Evolutionary conservation across 2,888 invertebrate genomes (phyloP), one percentile per base, ranked within the genome.

Genomic region (Galerucella pusilla): DNA sequence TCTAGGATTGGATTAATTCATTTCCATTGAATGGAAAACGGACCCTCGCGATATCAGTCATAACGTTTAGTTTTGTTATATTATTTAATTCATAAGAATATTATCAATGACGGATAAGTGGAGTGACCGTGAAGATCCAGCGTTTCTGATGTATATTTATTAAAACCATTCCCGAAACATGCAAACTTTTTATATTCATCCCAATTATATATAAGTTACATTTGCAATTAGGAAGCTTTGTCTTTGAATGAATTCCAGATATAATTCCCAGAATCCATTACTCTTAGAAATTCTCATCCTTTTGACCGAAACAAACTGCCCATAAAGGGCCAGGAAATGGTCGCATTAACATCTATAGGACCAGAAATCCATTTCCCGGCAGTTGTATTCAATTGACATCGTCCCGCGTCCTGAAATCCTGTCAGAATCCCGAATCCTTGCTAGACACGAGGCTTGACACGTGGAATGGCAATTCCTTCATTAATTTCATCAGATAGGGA

Each of bases 361-460:
- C 79, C 76, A 72, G 77, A 77, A 77, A 77, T 78, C 78, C 78
- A 79, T 78, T 78, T 75, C 77, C 75, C 76, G 78, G 78, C 79
- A 78, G 77, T 77, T 78, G 80, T 76, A 79, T 80, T 78, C 80
- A 79, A 80, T 79, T 79, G 79, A 78, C 78, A 79, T 73, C 74
- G 76, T 52, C 69, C 74, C 52, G 59, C 54, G 66, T 57, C 69
- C 69, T 46, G 60, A 69, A 69, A 71, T 71, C 65, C 71, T 52
- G 65, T 68, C 72, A 59, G 73, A 60, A 73, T 69, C 73, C 73
- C 64, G 42, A 54, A 63, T 68, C 54, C 28, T 52, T 20, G 70
- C 63, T 64, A 35, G 70, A 71, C 64, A 64, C 70, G 12, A 14
- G 64, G 9, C 72, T 63, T 70, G 73, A 68, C 68, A 69, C 68